Percentiles rank a stretch among this genome's conserved stretches.
phyloP scores from a whole-genome alignment of 2,113 vertebrate genomes.

The Plectropomus leopardus region DNA sequence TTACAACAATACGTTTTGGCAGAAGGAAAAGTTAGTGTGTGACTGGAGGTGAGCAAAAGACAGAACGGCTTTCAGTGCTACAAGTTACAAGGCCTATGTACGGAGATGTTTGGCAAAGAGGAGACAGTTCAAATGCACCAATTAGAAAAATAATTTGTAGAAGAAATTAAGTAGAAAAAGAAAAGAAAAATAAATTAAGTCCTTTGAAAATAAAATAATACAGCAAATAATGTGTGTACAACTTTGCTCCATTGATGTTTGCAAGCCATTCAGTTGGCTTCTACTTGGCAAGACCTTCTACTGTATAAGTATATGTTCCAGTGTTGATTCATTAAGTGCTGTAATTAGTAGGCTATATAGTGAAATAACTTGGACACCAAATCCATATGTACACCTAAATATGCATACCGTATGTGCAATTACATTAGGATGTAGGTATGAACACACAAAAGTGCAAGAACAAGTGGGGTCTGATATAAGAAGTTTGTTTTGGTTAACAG shows the following conservation, averaged over 20 bases:
- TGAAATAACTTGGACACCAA: slow-evolving; percentile 65
- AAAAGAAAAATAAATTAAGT: slow-evolving; percentile 66
- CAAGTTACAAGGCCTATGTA: slow-evolving; percentile 51
- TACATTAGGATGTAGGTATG: slow-evolving; percentile 57
- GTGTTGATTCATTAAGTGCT: slow-evolving; percentile 51
- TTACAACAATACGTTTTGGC: slow-evolving; percentile 64
- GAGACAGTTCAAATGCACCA: slow-evolving; percentile 64
- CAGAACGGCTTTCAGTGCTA: slow-evolving; percentile 53
- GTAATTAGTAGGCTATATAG: slow-evolving; percentile 54
- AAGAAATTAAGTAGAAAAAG: slow-evolving; percentile 78
- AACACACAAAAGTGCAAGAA: slow-evolving; percentile 62
- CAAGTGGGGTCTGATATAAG: slow-evolving; percentile 8
- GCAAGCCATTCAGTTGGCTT: slow-evolving; percentile 49
- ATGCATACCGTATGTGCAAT: slow-evolving; percentile 67
- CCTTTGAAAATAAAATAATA: slow-evolving; percentile 54
- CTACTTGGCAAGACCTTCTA: slow-evolving; percentile 52
- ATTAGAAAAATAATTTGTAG: slow-evolving; percentile 80
- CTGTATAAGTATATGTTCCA: slow-evolving; percentile 28
- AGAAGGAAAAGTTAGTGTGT: slow-evolving; percentile 48
- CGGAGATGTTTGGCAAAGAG: slow-evolving; percentile 67
- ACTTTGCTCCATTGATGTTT: slow-evolving; percentile 57
- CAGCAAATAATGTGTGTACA: slow-evolving; percentile 64
- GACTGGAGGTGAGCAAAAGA: slow-evolving; percentile 27
- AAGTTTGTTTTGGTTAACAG: slow-evolving; percentile 35
- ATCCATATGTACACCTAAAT: slow-evolving; percentile 65